These are phyloP conservation scores for Myioborus miniatus DNA, from an alignment of 2,797 vertebrate genomes.

Conservation along the genomic window DNA sequence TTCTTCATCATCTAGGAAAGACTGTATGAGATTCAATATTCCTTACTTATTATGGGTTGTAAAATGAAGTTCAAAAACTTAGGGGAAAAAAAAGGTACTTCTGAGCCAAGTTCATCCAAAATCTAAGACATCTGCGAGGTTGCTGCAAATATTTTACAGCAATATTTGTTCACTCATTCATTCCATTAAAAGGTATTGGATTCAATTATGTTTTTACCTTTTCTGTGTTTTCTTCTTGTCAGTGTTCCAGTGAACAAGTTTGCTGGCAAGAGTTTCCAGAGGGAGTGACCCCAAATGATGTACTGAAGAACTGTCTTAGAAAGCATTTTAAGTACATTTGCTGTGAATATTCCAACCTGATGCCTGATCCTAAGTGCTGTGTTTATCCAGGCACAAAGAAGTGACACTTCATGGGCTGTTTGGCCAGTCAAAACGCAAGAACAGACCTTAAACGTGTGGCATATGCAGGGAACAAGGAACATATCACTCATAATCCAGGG, in stretches of 20 bases:
- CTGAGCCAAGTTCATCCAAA: conserved; percentile 20
- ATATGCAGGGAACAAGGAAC: background rate
- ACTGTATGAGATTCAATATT: background rate
- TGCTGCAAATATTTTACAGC: background rate
- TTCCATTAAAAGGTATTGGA: background rate
- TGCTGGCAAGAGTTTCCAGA: background rate
- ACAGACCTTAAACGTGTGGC: background rate
- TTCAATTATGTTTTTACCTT: conserved; percentile 6
- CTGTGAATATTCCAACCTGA: background rate
- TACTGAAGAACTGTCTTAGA: background rate
- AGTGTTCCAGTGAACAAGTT: background rate
- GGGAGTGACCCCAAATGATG: background rate
- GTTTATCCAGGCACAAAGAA: background rate
- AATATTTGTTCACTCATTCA: background rate
- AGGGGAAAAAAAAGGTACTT: background rate
- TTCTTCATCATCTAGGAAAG: background rate
- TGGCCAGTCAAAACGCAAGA: background rate
- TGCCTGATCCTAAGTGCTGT: background rate
- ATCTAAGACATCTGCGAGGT: background rate
- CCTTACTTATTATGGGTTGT: conserved; percentile 23
- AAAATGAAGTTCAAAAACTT: conserved; percentile 28
- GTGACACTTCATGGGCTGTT: background rate
- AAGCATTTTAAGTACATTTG: background rate
- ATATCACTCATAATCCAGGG: background rate
- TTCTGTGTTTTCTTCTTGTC: background rate